Conservation (phyloP, 2,888 invertebrate species). For the Coenonympha glycerion region DNA sequence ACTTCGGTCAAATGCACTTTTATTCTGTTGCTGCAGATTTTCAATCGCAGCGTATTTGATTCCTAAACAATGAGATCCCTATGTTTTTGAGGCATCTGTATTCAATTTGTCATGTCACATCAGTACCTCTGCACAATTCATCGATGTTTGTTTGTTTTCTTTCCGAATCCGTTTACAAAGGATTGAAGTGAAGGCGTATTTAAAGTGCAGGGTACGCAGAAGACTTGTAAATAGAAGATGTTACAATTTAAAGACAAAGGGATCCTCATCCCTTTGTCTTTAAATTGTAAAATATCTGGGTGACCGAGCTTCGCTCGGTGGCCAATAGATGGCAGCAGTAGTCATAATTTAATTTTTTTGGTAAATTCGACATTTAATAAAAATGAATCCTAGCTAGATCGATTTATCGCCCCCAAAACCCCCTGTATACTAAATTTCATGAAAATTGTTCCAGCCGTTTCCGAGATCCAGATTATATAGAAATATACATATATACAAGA, state of each 20-base stretch:
- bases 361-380: too few relatives aligned
- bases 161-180: slow-evolving; percentile 11
- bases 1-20: too few relatives aligned
- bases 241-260: slow-evolving; percentile 16
- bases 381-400: too few relatives aligned
- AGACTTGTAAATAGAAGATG: slow-evolving; percentile 10
- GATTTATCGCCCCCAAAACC: too few relatives aligned
- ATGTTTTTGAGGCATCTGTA: not conserved
- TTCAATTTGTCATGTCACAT: not conserved
- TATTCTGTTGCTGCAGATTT: not conserved
- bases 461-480: too few relatives aligned
- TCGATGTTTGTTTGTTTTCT: not conserved
- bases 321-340: too few relatives aligned
- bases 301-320: too few relatives aligned
- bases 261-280: slow-evolving; percentile 13
- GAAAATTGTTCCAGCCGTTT: too few relatives aligned
- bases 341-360: too few relatives aligned
- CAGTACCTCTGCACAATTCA: not conserved
- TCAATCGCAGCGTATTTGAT: not conserved
- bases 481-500: too few relatives aligned
- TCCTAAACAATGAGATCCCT: not conserved
- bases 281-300: slow-evolving; percentile 18
- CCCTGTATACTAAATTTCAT: too few relatives aligned
- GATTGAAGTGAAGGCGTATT: slow-evolving; percentile 5
- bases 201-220: slow-evolving; percentile 4